These are phyloP conservation scores for Acanthochromis polyacanthus DNA, from an alignment of 2,113 vertebrate species.

Conservation along the genomic window DNA sequence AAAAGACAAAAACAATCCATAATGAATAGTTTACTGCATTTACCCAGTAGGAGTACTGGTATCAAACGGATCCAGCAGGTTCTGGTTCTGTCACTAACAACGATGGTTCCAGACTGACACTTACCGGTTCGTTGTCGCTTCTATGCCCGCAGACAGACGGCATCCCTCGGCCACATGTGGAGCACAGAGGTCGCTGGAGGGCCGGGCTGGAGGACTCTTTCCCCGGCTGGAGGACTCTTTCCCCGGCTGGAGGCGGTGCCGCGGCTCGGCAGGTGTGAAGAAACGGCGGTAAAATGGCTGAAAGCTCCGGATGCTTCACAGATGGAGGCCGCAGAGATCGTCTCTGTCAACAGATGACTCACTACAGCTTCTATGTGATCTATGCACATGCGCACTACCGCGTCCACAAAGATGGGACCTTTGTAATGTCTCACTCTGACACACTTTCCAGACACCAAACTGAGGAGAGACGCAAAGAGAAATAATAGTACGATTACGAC, in stretches of 20 bases:
- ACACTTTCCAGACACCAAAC: background rate
- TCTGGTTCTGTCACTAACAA: too few relatives aligned
- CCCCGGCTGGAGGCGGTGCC: background rate
- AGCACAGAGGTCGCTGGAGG: background rate
- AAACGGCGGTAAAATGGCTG: conserved; percentile 33
- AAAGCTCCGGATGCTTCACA: conserved; percentile 29
- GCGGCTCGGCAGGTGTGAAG: background rate
- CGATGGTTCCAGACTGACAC: background rate
- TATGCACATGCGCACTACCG: conserved; percentile 36
- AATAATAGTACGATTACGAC: too few relatives aligned
- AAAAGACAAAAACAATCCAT: too few relatives aligned
- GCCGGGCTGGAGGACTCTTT: too few relatives aligned
- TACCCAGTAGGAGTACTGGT: too few relatives aligned
- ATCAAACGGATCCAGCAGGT: too few relatives aligned
- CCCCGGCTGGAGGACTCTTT: too few relatives aligned
- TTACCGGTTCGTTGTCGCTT: conserved; percentile 27
- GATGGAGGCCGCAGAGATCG: conserved; percentile 57
- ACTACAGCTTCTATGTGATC: background rate
- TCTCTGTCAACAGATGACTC: conserved; percentile 15
- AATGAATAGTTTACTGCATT: too few relatives aligned
- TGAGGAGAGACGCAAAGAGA: background rate
- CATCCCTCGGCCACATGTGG: conserved; percentile 30
- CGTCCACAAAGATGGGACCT: background rate
- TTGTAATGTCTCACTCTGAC: conserved; percentile 7
- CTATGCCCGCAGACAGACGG: background rate